phyloP scores from a whole-genome alignment of 2,797 vertebrate genomes.

The Cephalopachus bancanus region DNA sequence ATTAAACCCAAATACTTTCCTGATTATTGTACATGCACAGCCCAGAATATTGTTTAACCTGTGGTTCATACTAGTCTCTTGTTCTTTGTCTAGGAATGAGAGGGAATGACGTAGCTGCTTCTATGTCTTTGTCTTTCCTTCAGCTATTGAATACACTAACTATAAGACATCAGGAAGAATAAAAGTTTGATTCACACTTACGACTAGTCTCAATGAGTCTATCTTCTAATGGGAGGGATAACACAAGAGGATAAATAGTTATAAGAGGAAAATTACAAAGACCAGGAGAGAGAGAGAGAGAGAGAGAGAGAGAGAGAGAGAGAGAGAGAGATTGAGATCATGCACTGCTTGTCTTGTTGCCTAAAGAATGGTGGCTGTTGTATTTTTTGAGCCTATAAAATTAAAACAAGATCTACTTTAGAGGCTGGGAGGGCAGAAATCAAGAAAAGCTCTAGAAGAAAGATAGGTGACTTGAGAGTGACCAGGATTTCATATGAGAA shows the following conservation, averaged over 20 bases:
- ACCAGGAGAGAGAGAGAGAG: rapidly evolving
- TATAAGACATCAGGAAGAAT: background rate
- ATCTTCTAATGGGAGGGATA: background rate
- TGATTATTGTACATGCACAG: background rate
- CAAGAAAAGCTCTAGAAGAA: constrained; percentile 9
- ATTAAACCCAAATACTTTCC: background rate
- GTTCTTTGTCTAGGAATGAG: background rate
- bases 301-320: background rate
- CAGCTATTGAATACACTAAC: background rate
- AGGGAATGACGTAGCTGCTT: background rate
- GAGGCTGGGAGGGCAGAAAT: background rate
- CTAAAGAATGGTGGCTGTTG: background rate
- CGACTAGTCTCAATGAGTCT: background rate
- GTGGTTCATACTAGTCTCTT: background rate
- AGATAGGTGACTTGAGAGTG: background rate
- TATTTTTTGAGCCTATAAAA: background rate
- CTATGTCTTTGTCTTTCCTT: background rate
- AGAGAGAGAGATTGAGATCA: background rate
- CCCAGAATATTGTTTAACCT: background rate
- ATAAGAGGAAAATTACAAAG: background rate
- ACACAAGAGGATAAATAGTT: background rate
- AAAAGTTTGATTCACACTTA: background rate
- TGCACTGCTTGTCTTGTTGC: background rate
- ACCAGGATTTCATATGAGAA: background rate
- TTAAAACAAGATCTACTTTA: background rate